Evolutionary conservation across 2,888 invertebrate genomes (phyloP), one percentile per base, ranked within the genome.

Genomic region (Ischnus inquisitorius): DNA sequence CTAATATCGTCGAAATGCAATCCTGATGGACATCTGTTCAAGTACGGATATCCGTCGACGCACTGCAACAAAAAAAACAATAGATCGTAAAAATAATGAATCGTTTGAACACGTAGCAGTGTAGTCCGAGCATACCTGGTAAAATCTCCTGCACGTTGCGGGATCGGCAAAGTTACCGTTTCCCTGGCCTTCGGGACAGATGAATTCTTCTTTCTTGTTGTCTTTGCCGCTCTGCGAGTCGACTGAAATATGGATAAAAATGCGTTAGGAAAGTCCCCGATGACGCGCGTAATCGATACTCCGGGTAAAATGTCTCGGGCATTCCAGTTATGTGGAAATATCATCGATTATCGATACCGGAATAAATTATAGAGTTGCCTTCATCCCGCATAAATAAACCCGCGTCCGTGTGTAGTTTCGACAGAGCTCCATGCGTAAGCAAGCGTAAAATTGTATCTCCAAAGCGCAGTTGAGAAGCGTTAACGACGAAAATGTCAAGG

Each of bases 121-220:
- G 1, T 1, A 65, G 6, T 25, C 64, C 10, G 6, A 39, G 22
- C n/a, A 67, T 94, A 97, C 98, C 95, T 98, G 98, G 94, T 97
- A 98, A 94, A 98, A 98, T 90, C 97, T 95, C 90, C 97, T 95
- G 93, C 98, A 98, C 43, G 97, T 97, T 65, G 95, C 97, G 12
- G 98, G 98, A 94, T 98, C 98, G 22, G 98, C 98, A 92, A 96
- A 98, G 93, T 98, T 98, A 83, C 97, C 98, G 94, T 97, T 98
- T 84, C 97, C 98, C 88, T 96, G 95, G 65, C 96, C 96, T 93
- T 96, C 96, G n/a, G 98, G 98, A 93, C 98, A 98, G 83, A 94
- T 94, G 90, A 96, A 98, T 88, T 96, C 95, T 64, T 95, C 95
- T 88, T 95, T 95, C 85, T 96, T 95, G 88, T 95, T 94, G 84